phyloP scores from a whole-genome alignment of 2,797 vertebrate species.

The Sciaenops ocellatus region DNA sequence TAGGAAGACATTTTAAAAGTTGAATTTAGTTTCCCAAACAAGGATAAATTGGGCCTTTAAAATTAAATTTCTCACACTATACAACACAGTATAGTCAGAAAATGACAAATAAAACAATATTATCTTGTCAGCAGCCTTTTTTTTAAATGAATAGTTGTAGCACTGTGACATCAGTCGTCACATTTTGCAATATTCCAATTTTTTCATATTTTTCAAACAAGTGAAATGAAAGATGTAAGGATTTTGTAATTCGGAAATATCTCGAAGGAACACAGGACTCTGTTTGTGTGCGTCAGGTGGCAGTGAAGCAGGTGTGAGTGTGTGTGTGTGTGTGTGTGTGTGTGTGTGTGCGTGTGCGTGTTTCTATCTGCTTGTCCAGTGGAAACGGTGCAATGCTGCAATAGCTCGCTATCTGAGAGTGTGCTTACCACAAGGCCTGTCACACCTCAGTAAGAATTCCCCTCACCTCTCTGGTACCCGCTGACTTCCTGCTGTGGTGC shows the following conservation, averaged over 20 bases:
- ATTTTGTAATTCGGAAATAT: conserved; percentile 20
- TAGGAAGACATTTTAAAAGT: not conserved
- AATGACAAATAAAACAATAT: not conserved
- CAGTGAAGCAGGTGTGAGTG: conserved; percentile 31
- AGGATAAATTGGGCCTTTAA: not conserved
- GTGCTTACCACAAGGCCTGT: conserved; percentile 77
- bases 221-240: not conserved
- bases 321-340: conserved; percentile 11
- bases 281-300: conserved; percentile 37
- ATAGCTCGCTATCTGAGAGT: conserved; percentile 69
- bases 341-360: not conserved
- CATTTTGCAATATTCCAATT: not conserved
- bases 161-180: not conserved
- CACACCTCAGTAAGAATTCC: conserved; percentile 85
- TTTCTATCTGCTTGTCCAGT: conserved; percentile 52
- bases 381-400: conserved; percentile 80
- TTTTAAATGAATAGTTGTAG: not conserved
- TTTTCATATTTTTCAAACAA: not conserved
- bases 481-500: conserved; percentile 84
- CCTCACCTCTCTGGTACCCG: conserved; percentile 83
- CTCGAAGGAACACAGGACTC: conserved; percentile 20
- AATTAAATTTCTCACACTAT: too few species aligned
- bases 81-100: not conserved
- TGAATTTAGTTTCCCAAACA: not conserved
- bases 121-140: not conserved